Evolutionary conservation across 2,797 vertebrate species (phyloP).

Genomic region (Alfaro cultratus): DNA sequence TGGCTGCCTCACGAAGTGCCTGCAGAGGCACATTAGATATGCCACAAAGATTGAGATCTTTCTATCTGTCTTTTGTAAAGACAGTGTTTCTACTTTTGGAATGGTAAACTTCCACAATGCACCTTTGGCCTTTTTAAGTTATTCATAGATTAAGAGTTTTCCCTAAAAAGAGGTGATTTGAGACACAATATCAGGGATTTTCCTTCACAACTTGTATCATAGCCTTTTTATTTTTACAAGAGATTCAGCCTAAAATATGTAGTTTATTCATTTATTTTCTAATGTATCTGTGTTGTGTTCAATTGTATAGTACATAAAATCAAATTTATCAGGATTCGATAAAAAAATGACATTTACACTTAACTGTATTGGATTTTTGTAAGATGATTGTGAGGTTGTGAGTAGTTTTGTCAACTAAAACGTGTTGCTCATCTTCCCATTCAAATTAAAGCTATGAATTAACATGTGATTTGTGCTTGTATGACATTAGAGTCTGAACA

Average conservation of each 20-base stretch:
- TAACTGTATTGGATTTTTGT: neutral
- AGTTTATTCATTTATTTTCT: neutral
- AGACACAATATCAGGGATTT: neutral
- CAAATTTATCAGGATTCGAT: no score
- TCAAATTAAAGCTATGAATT: neutral
- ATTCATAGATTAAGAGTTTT: neutral
- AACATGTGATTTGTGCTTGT: conserved; percentile 23
- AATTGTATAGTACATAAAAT: no score
- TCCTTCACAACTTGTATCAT: neutral
- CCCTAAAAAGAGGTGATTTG: neutral
- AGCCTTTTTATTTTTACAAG: neutral
- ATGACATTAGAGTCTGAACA: conserved; percentile 30
- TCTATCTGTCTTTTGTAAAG: neutral
- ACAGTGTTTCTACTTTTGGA: neutral
- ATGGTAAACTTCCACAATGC: neutral
- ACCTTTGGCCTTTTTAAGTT: neutral
- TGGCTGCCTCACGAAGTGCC: neutral
- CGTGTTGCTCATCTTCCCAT: neutral
- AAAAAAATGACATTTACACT: no score
- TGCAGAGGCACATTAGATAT: neutral
- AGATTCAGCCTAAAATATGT: neutral
- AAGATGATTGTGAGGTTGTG: neutral
- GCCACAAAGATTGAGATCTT: neutral
- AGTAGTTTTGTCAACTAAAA: neutral
- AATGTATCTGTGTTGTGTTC: neutral